Base-by-base conservation (phyloP, 2,113 vertebrate species). In the Nibea coibor region DNA sequence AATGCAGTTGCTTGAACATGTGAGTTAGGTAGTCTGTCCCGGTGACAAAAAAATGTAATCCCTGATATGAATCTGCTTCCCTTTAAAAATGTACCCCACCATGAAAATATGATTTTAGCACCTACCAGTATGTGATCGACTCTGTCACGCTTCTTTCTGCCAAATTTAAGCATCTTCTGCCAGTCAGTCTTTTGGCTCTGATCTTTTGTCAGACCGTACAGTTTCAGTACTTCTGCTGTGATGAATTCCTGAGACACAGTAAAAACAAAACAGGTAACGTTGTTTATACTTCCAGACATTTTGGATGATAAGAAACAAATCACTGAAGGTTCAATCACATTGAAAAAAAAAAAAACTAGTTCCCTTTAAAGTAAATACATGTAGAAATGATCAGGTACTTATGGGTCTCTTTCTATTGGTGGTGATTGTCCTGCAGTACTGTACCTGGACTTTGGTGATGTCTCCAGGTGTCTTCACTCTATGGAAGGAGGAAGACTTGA, bases 131-230 rank as follows among this genome's bases (percentile, higher is more conserved):
- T 97, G 79, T 99, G 97, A 94, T 99, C 98, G 14, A 99, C 97
- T 94, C 96, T 85, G 93, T 99, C 98, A 67, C 97, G 95, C 89
- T 99, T 99, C 94, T 99, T 99, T 83, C 97, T 95, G 86, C 98
- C 98, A 85, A 99, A 99, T 93, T 99, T 99, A 81, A 99, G 96
- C 97, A 98, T 99, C 92, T 98, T 99, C 93, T 99, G 98, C 97
- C 98, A 99, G 92, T 99, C 98, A 14, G 96, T 97, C 94, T 97
- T 98, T 86, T 97, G 96, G 92, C 93, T 96, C 64, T 95, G 88
- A 59, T 97, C 97, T 59, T 97, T 97, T 84, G 92, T 95, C 75
- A 99, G 93, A 87, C 96, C 95, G 24, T 96, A 96, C 56, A 99
- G 75, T 85, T 97, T 97, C 77, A 99, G 91, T 14, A 98, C 96